Evolutionary conservation across 2,113 vertebrate genomes (phyloP), one percentile per base, ranked within the genome.

Genomic region (Muntiacus muntjak): DNA sequence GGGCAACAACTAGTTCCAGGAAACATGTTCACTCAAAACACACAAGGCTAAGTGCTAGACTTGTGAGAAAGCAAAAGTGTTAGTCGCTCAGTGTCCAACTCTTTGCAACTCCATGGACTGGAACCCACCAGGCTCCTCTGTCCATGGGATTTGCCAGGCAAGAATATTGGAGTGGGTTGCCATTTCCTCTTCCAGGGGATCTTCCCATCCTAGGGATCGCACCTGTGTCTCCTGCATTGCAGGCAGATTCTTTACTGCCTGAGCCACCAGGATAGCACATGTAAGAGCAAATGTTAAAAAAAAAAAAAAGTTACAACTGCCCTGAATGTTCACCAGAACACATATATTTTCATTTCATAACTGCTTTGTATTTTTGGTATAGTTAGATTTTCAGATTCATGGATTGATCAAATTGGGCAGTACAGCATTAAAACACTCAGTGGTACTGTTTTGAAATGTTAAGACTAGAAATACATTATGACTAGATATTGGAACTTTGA

Each of bases 401-500:
- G 16, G 12, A 57, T 55, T 78, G 60, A 97, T 86, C 25, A 87
- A 55, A 91, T 74, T 84, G n/a, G 17, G 10, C 55, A 82, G 50
- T 86, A 60, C 2, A 84, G 33, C 52, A 28, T 94, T 76, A 94
- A 88, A 13, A 25, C 25, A 60, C 74, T 64, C 84, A 92, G 2
- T 33, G 16, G 36, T 71, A 74, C 54, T 85, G 1, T 84, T 87
- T 19, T 55, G 43, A 95, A 96, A 82, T 91, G 14, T 92, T 96
- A 91, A 89, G 79, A 89, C 60, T 74, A 86, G 52, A 95, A 89
- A 89, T 58, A 47, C 23, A 23, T 89, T 96, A 43, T 97, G 94
- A 85, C 40, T 94, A 33, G 71, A 60, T 87, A 92, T n/a, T 86
- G 57, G 43, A 87, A 36, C 64, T 96, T 98, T 97, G 97, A 93